phyloP scores from a whole-genome alignment of 2,797 vertebrate species.

The Perdix hodgsoniae region DNA sequence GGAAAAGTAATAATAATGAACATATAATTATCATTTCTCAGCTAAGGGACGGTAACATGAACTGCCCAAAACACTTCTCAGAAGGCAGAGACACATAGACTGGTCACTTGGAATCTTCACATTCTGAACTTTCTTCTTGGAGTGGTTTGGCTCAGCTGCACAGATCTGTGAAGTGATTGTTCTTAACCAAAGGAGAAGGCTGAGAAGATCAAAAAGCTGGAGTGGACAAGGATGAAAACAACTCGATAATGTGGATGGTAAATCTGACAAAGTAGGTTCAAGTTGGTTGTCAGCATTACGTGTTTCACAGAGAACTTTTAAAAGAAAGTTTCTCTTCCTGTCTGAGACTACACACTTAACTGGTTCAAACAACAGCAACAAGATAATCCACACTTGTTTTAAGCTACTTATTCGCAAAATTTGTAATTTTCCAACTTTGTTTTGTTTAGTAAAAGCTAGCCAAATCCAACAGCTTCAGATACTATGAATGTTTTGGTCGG shows the following conservation, averaged over 20 bases:
- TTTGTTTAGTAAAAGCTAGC: not conserved
- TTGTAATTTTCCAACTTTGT: not conserved
- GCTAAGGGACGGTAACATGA: not conserved
- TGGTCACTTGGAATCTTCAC: not conserved
- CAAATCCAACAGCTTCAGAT: not conserved
- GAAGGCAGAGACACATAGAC: not conserved
- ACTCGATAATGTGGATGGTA: not conserved
- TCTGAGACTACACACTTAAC: not conserved
- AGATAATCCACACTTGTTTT: not conserved
- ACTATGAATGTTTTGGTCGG: not conserved
- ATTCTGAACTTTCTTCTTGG: not conserved
- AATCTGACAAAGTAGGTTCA: not conserved
- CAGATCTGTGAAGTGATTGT: not conserved
- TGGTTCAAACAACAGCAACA: not conserved
- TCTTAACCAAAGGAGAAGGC: not conserved
- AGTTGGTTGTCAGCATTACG: not conserved
- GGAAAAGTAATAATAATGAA: not conserved
- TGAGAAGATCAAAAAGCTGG: not conserved
- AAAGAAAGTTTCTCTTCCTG: rapidly evolving
- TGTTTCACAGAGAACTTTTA: not conserved
- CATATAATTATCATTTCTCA: not conserved
- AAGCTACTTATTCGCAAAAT: not conserved
- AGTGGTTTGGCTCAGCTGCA: not conserved
- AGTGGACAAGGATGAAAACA: not conserved
- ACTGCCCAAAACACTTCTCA: not conserved